Percentiles rank a stretch among this genome's conserved stretches.
These are phyloP conservation scores for Drosophila equinoxialis DNA, from an alignment of 1,140 invertebrate species.

Conservation along the genomic window DNA sequence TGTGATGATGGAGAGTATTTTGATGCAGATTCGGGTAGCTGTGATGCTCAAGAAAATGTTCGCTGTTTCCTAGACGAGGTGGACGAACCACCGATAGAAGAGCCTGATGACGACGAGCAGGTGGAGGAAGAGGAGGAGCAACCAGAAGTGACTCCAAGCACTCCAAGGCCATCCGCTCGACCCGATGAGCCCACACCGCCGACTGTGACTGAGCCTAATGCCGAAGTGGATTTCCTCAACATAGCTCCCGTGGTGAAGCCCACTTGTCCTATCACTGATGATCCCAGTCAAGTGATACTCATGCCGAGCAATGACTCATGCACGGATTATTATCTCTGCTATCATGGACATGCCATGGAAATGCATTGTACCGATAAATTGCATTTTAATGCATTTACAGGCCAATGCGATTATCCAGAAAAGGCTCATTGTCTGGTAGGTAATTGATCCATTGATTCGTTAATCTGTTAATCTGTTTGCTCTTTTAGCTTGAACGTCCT, in stretches of 20 bases:
- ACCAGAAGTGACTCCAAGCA: background rate
- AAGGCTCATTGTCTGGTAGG: constrained; percentile 69
- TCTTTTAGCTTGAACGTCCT: constrained; percentile 49
- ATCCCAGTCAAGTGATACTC: constrained; percentile 71
- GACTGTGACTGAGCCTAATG: constrained; percentile 22
- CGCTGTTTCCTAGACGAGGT: constrained; percentile 68
- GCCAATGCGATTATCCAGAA: constrained; percentile 72
- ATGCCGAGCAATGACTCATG: constrained; percentile 67
- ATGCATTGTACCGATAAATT: constrained; percentile 75
- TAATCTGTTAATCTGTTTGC: constrained; percentile 1
- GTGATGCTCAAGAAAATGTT: constrained; percentile 63
- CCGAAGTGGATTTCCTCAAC: constrained; percentile 47
- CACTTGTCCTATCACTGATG: constrained; percentile 64
- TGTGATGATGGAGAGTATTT: constrained; percentile 72
- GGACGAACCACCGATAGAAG: constrained; percentile 43
- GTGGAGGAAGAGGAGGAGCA: constrained; percentile 25
- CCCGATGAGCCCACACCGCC: constrained; percentile 38
- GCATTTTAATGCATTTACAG: constrained; percentile 65
- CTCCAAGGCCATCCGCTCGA: constrained; percentile 11
- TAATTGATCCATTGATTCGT: background rate
- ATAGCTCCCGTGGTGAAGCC: constrained; percentile 63
- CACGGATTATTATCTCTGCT: constrained; percentile 71
- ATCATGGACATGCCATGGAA: constrained; percentile 74
- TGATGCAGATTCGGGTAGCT: constrained; percentile 53
- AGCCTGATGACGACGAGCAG: constrained; percentile 25